Base-by-base conservation (phyloP, 2,888 invertebrate species). In the Blastobasis lacticolella region DNA sequence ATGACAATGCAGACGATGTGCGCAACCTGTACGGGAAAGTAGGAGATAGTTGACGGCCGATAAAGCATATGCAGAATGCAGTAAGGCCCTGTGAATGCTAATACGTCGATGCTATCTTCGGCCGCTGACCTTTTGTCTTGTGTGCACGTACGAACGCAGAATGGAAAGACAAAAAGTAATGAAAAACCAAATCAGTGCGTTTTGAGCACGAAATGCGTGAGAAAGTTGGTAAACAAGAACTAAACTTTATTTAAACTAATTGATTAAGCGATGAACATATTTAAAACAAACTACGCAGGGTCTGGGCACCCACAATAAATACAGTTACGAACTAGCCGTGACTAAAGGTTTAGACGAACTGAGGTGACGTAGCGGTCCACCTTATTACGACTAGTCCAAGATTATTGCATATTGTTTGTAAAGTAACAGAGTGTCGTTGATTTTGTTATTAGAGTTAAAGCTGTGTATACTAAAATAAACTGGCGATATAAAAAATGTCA, bases 21-120 rank as follows among this genome's bases (percentile, higher is more conserved):
- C 41, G 7, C 9, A 8, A 41, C 41, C 23, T 37, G 9, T 6
- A 5, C 42, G 37, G 47, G 7, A 47, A 46, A 46, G 43, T 41
- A 23, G 6, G 42, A 36, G 50, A 50, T 50, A 38, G 42, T 10
- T 44, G 4, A 37, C 8, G 45, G 9, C 43, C 49, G 51, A 54
- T 51, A 51, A 38, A 46, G 9, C 49, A 45, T 40, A 38, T 41
- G 43, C 43, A 49, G 43, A 43, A 51, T 43, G 45, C 40, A 46
- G 47, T 10, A 46, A 41, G 45, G 48, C 38, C 10, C 38, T 42
- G n/a, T 49, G 54, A 51, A 49, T 49, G 38, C 49, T 47, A 51
- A 48, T n/a, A 46, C 23, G 41, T 9, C 41, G 52, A 52, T 52
- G 10, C 10, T 49, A 52, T 52, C 52, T 23, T 40, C 38, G 49